Conservation (phyloP, 1,140 invertebrate species). For the Eriocheir sinensis region DNA sequence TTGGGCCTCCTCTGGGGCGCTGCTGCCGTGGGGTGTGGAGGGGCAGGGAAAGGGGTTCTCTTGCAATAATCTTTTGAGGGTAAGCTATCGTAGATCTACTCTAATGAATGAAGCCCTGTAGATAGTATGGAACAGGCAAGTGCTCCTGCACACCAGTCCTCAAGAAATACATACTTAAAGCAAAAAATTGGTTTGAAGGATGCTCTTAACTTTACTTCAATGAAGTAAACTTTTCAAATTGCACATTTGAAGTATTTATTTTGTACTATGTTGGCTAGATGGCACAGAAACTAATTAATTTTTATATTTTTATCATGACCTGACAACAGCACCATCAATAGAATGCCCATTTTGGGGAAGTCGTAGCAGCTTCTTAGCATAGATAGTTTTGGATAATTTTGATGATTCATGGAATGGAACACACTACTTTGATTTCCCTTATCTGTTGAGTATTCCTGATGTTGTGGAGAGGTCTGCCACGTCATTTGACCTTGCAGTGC, state of each 20-base stretch:
- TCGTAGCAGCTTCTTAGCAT: not conserved
- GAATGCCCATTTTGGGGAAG: not conserved
- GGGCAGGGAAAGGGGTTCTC: not conserved
- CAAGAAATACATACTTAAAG: not conserved
- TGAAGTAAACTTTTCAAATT: not conserved
- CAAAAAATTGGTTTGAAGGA: not conserved
- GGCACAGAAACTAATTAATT: not conserved
- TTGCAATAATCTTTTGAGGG: conserved; percentile 53
- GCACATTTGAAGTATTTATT: not conserved
- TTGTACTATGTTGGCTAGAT: not conserved
- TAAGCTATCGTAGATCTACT: conserved; percentile 14
- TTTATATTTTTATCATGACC: not conserved
- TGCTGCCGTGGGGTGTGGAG: not conserved
- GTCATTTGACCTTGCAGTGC: not conserved
- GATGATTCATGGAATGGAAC: not conserved
- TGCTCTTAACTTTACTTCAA: not conserved
- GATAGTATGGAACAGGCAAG: not conserved
- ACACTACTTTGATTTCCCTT: not conserved
- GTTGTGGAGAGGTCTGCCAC: not conserved
- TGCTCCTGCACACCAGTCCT: not conserved
- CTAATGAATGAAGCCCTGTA: conserved; percentile 7
- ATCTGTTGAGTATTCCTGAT: not conserved
- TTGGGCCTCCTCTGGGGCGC: not conserved
- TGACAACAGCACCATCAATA: no score
- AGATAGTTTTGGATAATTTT: not conserved